Evolutionary conservation across 2,797 vertebrate species (phyloP), one percentile per base, ranked within the genome.

Genomic region (Muraenolepis orangiensis): DNA sequence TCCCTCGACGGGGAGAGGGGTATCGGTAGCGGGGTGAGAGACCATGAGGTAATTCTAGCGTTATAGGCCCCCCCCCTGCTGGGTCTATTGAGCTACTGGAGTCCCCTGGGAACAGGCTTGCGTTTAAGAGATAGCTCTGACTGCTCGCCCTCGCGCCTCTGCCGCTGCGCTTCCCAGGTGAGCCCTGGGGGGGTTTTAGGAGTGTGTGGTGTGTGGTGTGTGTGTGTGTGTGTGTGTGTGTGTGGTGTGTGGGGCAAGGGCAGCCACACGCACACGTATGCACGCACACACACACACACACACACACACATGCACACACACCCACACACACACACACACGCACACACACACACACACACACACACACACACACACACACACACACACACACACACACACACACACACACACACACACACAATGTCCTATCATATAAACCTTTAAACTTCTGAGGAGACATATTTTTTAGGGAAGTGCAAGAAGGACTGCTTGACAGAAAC

Each of bases 21-120:
- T 81, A 82, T 87, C 72, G 74, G 40, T 80, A 79, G 46, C 81
- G 75, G 14, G 3, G 81, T 66, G 75, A 79, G 83, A 86, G 81
- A 87, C 86, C 85, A 78, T 51, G 66, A 28, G 75, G 79, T 85
- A 80, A 86, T 81, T 86, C 76, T 78, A 76, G 83, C 75, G 75
- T 75, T 74, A 64, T 79, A 78, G 72, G 76, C 69, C 20, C 10
- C 14, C 18, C 28, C 83, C 79, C 77, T 82, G 31, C 75, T 6
- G 67, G 28, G 72, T 84, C 72, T 77, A 81, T 87, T 87, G 85
- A 87, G 85, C 79, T 79, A 68, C 72, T 28, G 51, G 74, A 80
- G 36, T 78, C 86, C 78, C 82, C 74, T 0, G 82, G 83, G 87
- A 79, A 74, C 72, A 31, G 71, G 83, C 82, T 69, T 82, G 67